These are phyloP conservation scores for Sepioteuthis lessoniana DNA, from an alignment of 2,888 invertebrate genomes.

Conservation along the genomic window DNA sequence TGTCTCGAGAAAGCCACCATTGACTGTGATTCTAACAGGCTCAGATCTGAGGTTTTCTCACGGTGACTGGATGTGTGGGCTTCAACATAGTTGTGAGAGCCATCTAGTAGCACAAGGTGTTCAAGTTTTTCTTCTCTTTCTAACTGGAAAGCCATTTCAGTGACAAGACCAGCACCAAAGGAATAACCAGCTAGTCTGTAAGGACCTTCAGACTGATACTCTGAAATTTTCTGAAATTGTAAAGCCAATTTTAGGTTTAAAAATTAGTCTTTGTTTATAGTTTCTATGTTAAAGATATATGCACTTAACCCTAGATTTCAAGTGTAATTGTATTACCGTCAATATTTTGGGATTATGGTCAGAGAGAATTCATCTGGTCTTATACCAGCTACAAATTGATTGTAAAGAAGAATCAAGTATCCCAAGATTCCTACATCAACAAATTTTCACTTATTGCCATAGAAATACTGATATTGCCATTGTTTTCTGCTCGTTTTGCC, in stretches of 20 bases:
- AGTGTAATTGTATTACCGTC: no score
- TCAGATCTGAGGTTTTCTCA: conserved; percentile 58
- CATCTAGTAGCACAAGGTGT: conserved; percentile 88
- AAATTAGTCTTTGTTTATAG: no score
- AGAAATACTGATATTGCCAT: no score
- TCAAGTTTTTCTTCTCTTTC: conserved; percentile 76
- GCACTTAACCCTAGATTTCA: no score
- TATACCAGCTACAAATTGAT: not conserved
- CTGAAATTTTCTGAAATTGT: conserved; percentile 81
- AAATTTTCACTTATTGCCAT: no score
- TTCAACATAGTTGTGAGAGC: conserved; percentile 78
- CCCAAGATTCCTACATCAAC: no score
- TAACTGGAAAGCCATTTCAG: conserved; percentile 92
- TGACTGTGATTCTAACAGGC: conserved; percentile 66
- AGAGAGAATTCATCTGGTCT: no score
- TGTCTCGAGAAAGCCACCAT: conserved; percentile 69
- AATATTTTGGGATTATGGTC: no score
- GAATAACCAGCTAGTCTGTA: conserved; percentile 95
- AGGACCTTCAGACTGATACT: conserved; percentile 86
- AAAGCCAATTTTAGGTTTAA: no score
- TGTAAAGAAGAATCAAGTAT: no score
- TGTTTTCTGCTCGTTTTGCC: no score
- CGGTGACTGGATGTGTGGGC: conserved; percentile 73
- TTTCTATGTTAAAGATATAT: no score
- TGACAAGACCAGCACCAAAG: conserved; percentile 93